phyloP scores from a whole-genome alignment of 2,113 vertebrate species.

The Cyprinodon tularosa region DNA sequence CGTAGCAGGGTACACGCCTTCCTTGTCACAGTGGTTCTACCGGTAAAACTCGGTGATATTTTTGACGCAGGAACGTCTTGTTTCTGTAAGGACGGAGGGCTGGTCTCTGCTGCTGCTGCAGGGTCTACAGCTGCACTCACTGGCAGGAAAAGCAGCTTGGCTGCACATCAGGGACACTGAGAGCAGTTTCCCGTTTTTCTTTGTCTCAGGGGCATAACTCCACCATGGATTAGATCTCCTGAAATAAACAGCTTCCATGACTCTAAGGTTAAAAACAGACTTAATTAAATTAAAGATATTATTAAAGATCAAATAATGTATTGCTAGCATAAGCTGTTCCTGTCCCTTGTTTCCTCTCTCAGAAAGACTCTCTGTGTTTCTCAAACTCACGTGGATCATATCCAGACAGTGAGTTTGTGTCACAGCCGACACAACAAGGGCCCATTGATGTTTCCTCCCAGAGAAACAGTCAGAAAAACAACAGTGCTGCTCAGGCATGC shows the following conservation, averaged over 20 bases:
- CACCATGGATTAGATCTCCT: neutral
- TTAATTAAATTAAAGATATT: neutral
- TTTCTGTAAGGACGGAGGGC: too few relatives aligned
- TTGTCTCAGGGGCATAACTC: neutral
- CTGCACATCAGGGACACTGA: neutral
- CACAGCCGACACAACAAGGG: constrained; percentile 33
- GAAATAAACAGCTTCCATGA: neutral
- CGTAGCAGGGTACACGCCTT: neutral
- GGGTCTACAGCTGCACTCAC: neutral
- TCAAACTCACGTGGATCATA: constrained; percentile 13
- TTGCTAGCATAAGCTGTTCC: neutral
- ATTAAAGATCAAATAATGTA: neutral
- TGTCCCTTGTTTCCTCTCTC: constrained; percentile 6
- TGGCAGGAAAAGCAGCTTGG: neutral
- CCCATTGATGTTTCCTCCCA: constrained; percentile 7
- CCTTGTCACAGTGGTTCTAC: too few relatives aligned
- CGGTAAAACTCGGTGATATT: too few relatives aligned
- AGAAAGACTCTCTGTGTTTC: constrained; percentile 8
- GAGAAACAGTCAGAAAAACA: neutral
- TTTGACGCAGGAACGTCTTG: too few relatives aligned
- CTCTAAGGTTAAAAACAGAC: neutral
- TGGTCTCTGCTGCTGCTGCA: neutral
- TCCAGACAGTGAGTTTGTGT: constrained; percentile 19
- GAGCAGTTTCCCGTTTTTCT: neutral
- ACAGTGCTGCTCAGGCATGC: neutral